A percentile compares a stretch with the other conserved stretches of the same genome.
phyloP scores from a whole-genome alignment of 35 echinoderm and acorn worm species.

The Acanthaster planci region DNA sequence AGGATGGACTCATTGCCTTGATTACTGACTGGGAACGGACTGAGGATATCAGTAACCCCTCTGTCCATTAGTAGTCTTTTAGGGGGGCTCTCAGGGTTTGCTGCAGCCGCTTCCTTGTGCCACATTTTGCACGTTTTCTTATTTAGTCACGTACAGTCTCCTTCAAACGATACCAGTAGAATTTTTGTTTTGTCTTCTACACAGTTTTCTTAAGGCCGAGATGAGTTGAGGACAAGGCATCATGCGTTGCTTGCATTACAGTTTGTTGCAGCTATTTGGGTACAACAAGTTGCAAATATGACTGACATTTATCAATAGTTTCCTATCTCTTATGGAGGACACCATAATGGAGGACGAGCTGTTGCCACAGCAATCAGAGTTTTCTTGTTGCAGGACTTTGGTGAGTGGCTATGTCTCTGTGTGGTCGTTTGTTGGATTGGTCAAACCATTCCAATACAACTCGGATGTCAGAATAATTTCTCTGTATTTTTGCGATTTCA shows the following conservation, averaged over 20 bases:
- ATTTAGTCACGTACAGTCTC: background rate
- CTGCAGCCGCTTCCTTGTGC: slow-evolving; percentile 17
- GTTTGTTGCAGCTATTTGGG: background rate
- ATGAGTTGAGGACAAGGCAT: slow-evolving; percentile 12
- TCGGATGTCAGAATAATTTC: slow-evolving; percentile 1
- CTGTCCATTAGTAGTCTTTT: slow-evolving; percentile 51
- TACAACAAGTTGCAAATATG: background rate
- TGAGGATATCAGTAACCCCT: slow-evolving; percentile 60
- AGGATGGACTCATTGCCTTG: slow-evolving; percentile 54
- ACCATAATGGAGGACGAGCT: slow-evolving; percentile 13
- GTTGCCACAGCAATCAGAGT: slow-evolving; percentile 25
- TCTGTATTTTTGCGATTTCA: slow-evolving; percentile 32
- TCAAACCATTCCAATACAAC: background rate
- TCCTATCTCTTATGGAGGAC: slow-evolving; percentile 21
- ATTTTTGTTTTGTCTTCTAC: background rate
- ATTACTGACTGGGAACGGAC: slow-evolving; percentile 53
- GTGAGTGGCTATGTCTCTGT: background rate
- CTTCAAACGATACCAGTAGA: slow-evolving; percentile 34
- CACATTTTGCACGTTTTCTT: slow-evolving; percentile 24
- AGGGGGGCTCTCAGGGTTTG: slow-evolving; percentile 26
- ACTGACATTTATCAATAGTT: background rate
- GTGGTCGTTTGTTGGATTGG: background rate
- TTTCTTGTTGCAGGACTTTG: slow-evolving; percentile 6
- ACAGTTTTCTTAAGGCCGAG: slow-evolving; percentile 32
- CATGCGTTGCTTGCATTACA: slow-evolving; percentile 13